A percentile compares a stretch with the other conserved stretches of the same genome.
These are phyloP conservation scores for Tachystola acroxantha DNA, from an alignment of 2,888 invertebrate species.

Conservation along the genomic window DNA sequence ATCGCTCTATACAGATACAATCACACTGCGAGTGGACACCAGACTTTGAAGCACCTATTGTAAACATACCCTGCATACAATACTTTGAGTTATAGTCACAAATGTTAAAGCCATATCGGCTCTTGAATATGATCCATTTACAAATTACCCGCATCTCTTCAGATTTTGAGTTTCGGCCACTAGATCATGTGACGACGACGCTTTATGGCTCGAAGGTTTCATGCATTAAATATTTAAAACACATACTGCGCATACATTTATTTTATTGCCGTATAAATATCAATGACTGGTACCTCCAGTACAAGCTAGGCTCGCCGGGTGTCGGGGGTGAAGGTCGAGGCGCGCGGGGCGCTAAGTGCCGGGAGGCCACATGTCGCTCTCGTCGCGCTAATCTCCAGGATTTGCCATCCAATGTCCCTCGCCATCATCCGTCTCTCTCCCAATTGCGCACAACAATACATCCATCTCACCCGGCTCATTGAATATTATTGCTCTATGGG, in stretches of 20 bases:
- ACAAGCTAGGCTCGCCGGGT: constrained; percentile 22
- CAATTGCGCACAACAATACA: constrained; percentile 34
- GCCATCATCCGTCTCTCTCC: constrained; percentile 44
- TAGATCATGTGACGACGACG: background rate
- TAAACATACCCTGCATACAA: constrained; percentile 5
- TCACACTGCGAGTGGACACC: constrained; percentile 52
- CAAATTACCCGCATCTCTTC: constrained; percentile 54
- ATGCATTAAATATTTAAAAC: constrained; percentile 5
- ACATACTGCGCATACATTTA: constrained; percentile 15
- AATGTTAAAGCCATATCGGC: constrained; percentile 31
- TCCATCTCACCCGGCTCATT: constrained; percentile 67
- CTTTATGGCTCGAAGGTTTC: background rate
- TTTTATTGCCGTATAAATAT: constrained; percentile 35
- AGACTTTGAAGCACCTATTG: constrained; percentile 34
- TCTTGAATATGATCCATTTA: constrained; percentile 31
- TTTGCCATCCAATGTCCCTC: constrained; percentile 72
- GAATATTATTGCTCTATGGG: constrained; percentile 78
- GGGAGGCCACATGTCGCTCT: constrained; percentile 75
- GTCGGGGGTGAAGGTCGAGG: constrained; percentile 28
- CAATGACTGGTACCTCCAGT: constrained; percentile 37
- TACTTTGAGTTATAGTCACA: constrained; percentile 30
- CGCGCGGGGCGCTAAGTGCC: constrained; percentile 63
- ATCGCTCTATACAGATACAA: constrained; percentile 42
- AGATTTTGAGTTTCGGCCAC: background rate
- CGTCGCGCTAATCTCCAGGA: constrained; percentile 75